phyloP scores from a whole-genome alignment of 2,113 vertebrate species.

The Myxocyprinus asiaticus region DNA sequence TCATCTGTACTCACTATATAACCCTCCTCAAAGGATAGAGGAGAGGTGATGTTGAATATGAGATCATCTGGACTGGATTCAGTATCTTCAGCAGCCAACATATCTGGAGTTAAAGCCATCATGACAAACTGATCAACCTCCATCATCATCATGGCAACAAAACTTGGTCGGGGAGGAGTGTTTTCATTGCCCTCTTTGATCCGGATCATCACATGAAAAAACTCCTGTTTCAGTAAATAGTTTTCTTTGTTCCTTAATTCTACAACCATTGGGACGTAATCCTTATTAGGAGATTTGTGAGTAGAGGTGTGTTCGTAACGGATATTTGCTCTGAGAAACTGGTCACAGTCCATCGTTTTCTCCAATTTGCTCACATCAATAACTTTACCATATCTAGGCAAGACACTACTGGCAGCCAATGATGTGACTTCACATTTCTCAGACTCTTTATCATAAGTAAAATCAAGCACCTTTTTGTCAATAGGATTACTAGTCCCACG shows the following conservation, averaged over 20 bases:
- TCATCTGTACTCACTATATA: constrained; percentile 94
- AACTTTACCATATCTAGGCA: constrained; percentile 88
- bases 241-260: constrained; percentile 80
- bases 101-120: constrained; percentile 89
- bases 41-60: constrained; percentile 91
- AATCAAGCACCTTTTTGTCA: constrained; percentile 83
- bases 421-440: constrained; percentile 83
- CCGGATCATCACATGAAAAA: constrained; percentile 88
- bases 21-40: constrained; percentile 85
- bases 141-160: constrained; percentile 96
- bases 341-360: constrained; percentile 83
- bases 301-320: constrained; percentile 85
- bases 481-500: constrained; percentile 84
- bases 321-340: constrained; percentile 81
- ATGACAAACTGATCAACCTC: constrained; percentile 95
- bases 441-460: constrained; percentile 80
- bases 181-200: constrained; percentile 86
- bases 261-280: constrained; percentile 90
- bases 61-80: constrained; percentile 83
- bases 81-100: constrained; percentile 87
- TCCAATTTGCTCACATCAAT: constrained; percentile 71
- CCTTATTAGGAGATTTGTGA: constrained; percentile 83
- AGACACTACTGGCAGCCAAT: constrained; percentile 67
- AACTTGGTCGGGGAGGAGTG: constrained; percentile 87
- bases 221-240: constrained; percentile 83